These are phyloP conservation scores for Falco punctatus DNA, from an alignment of 2,113 vertebrate genomes.

Conservation along the genomic window DNA sequence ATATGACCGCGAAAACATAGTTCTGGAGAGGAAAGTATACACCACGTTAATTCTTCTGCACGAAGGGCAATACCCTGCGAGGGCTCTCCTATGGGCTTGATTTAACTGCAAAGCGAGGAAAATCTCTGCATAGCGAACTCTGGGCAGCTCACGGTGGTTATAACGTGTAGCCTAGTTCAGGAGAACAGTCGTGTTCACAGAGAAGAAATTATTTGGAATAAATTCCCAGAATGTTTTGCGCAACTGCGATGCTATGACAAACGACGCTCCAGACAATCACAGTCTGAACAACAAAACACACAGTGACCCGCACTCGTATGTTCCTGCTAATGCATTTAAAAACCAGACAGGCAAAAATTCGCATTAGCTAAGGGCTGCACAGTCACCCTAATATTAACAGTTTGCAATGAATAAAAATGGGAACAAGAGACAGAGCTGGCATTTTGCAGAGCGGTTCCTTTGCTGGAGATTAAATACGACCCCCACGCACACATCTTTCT, in stretches of 20 bases:
- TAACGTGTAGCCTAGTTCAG: neutral
- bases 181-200: neutral
- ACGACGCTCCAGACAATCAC: neutral
- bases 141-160: neutral
- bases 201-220: neutral
- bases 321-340: neutral
- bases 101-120: neutral
- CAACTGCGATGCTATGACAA: neutral
- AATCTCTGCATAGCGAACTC: neutral
- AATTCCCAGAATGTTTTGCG: neutral
- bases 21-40: slow-evolving; percentile 67
- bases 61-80: neutral
- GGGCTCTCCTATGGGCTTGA: neutral
- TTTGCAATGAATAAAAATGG: neutral
- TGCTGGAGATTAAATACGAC: neutral
- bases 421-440: neutral
- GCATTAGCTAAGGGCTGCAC: neutral
- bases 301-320: accelerated
- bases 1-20: slow-evolving; percentile 81
- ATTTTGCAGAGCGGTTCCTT: neutral
- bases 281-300: neutral
- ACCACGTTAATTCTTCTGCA: neutral
- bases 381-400: neutral
- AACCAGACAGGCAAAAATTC: neutral
- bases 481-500: neutral